Evolutionary conservation across 2,888 invertebrate species (phyloP).

Genomic region (Chalcis sispes): DNA sequence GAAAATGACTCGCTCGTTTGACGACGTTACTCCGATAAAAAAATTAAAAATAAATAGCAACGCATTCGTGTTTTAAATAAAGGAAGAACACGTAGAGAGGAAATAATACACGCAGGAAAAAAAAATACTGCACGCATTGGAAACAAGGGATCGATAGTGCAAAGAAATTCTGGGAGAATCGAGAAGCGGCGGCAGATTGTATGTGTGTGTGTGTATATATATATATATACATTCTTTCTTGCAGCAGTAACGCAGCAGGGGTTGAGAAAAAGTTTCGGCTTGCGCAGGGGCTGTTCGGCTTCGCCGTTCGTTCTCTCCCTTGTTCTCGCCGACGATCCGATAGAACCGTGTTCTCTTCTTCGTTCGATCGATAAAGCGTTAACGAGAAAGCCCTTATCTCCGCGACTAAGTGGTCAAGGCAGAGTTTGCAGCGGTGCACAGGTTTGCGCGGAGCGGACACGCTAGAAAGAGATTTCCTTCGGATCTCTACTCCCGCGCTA

Average conservation of each 20-base stretch:
- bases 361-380: slow-evolving; percentile 65
- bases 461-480: too few relatives aligned
- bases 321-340: slow-evolving; percentile 62
- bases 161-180: background rate
- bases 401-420: background rate
- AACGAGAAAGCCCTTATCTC: slow-evolving; percentile 64
- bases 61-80: too few relatives aligned
- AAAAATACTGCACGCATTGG: background rate
- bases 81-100: too few relatives aligned
- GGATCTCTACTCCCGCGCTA: background rate
- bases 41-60: too few relatives aligned
- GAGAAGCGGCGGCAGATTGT: background rate
- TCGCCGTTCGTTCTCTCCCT: slow-evolving; percentile 40
- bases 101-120: too few relatives aligned
- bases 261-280: slow-evolving; percentile 19
- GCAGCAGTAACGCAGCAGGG: too few relatives aligned
- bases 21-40: too few relatives aligned
- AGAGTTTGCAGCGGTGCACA: too few relatives aligned
- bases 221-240: too few relatives aligned
- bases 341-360: slow-evolving; percentile 52
- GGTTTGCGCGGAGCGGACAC: background rate
- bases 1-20: too few relatives aligned
- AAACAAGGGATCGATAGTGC: slow-evolving; percentile 36
- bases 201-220: too few relatives aligned
- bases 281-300: slow-evolving; percentile 8